A percentile compares a stretch with the other conserved stretches of the same genome.
These are phyloP conservation scores for Sweltsa coloradensis DNA, from an alignment of 1,140 invertebrate species.

Conservation along the genomic window DNA sequence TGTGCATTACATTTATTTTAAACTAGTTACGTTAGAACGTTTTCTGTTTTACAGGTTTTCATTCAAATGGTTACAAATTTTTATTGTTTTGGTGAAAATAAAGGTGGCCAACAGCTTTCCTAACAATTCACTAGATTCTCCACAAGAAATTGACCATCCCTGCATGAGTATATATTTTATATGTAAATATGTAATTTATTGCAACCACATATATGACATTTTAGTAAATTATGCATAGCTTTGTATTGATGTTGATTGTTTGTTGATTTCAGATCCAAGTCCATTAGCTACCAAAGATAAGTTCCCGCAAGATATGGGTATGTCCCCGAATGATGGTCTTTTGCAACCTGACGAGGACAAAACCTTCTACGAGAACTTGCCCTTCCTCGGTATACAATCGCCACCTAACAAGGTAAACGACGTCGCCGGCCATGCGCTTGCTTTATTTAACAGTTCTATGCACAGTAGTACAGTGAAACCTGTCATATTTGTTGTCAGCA, in stretches of 20 bases:
- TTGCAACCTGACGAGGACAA: constrained; percentile 34
- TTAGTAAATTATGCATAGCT: constrained; percentile 1
- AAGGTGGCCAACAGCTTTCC: too few species aligned
- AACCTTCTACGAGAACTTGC: constrained; percentile 85
- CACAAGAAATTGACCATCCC: too few species aligned
- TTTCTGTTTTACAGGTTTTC: too few species aligned
- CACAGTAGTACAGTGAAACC: constrained; percentile 7
- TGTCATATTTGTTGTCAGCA: too few species aligned
- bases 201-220: too few species aligned
- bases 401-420: constrained; percentile 74
- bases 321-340: constrained; percentile 19
- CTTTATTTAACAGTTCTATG: constrained; percentile 8
- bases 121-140: too few species aligned
- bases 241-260: constrained; percentile 13
- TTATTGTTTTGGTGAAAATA: too few species aligned
- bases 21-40: too few species aligned
- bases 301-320: constrained; percentile 19
- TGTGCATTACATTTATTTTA: too few species aligned
- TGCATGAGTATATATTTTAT: too few species aligned
- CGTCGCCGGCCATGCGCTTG: background rate
- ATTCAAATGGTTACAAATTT: too few species aligned
- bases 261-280: constrained; percentile 33
- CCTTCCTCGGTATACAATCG: constrained; percentile 82
- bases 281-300: constrained; percentile 36
- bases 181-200: too few species aligned